Percentiles rank a stretch among this genome's conserved stretches.
phyloP scores from a whole-genome alignment of 2,797 vertebrate genomes.

The Molothrus ater region DNA sequence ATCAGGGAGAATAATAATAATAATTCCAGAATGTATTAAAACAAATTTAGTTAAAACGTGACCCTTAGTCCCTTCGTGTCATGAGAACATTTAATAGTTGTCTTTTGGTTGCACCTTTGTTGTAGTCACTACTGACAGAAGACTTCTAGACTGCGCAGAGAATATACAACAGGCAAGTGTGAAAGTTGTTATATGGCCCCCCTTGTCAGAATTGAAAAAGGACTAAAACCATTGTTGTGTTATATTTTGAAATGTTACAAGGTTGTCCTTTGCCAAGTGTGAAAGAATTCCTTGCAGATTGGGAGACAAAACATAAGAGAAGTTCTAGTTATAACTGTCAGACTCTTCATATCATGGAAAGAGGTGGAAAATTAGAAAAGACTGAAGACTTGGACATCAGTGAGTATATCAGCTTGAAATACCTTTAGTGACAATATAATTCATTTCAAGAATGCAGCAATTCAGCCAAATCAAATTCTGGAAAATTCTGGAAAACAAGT shows the following conservation, averaged over 20 bases:
- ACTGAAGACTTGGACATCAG: not conserved
- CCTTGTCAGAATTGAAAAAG: not conserved
- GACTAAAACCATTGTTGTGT: not conserved
- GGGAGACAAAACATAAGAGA: not conserved
- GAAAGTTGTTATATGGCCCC: not conserved
- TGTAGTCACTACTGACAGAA: not conserved
- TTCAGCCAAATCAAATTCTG: not conserved
- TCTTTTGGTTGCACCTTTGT: not conserved
- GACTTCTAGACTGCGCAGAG: not conserved
- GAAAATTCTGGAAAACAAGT: not conserved
- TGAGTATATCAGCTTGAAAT: not conserved
- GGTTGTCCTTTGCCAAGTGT: not conserved
- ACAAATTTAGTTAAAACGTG: not conserved
- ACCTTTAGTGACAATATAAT: not conserved
- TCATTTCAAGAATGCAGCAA: not conserved
- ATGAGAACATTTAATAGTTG: not conserved
- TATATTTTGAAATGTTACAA: not conserved
- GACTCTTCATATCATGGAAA: not conserved
- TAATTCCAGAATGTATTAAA: not conserved
- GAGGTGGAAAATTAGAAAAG: not conserved
- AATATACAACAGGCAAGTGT: not conserved
- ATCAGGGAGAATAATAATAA: not conserved
- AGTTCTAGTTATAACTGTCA: not conserved
- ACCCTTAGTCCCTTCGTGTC: not conserved
- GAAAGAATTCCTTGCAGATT: not conserved